phyloP scores from a whole-genome alignment of 2,113 vertebrate genomes.

The Poicephalus gulielmi region DNA sequence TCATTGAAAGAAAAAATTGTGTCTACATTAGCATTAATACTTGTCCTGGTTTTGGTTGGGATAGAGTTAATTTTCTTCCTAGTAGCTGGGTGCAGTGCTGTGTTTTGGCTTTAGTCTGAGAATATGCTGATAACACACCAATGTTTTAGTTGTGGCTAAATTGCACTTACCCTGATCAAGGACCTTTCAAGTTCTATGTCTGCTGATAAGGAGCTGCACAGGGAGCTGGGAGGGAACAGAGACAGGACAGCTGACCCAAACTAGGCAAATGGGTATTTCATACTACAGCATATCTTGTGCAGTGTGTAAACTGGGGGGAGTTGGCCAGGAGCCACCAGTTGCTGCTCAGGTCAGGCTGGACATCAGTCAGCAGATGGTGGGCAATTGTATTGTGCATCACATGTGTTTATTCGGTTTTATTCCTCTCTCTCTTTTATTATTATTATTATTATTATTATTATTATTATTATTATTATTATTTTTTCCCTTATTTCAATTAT shows the following conservation, averaged over 20 bases:
- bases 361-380: not conserved
- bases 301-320: not conserved
- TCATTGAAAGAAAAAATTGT: not conserved
- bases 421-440: not conserved
- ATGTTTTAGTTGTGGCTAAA: not conserved
- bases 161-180: not conserved
- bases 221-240: not conserved
- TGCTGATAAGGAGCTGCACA: not conserved
- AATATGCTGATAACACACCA: not conserved
- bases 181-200: not conserved
- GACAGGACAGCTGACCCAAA: not conserved
- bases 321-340: not conserved
- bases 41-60: not conserved
- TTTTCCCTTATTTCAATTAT: not conserved
- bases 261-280: not conserved
- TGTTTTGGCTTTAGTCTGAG: not conserved
- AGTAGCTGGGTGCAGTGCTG: not conserved
- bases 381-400: not conserved
- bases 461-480: too few species aligned
- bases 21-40: not conserved
- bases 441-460: too few species aligned
- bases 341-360: not conserved
- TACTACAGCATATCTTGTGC: not conserved
- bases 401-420: not conserved
- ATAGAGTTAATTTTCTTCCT: not conserved